Percentiles rank a stretch among this genome's conserved stretches.
Conservation (phyloP, 1,140 invertebrate species). For the Nylanderia fulva region DNA sequence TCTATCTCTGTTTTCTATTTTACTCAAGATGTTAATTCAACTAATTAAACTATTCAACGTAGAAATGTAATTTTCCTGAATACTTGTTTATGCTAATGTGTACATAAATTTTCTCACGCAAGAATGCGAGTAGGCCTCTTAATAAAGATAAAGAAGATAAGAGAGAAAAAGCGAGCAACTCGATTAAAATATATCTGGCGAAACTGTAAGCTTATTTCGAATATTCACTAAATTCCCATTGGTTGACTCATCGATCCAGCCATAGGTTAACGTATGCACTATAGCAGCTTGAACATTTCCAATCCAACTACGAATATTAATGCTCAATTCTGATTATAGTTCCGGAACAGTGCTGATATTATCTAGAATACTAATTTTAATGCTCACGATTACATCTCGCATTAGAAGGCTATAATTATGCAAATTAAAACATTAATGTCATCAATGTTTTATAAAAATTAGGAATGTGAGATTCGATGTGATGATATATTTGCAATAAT, state of each 20-base stretch:
- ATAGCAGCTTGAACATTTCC: slow-evolving; percentile 11
- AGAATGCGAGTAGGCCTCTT: not conserved
- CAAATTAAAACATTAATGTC: not conserved
- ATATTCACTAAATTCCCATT: slow-evolving; percentile 6
- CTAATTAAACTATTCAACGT: not conserved
- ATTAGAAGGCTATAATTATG: not conserved
- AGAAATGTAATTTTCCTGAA: slow-evolving; percentile 20
- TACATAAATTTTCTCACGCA: not conserved
- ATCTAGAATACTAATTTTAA: slow-evolving; percentile 11
- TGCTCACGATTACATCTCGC: not conserved
- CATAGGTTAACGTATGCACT: slow-evolving; percentile 5
- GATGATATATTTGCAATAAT: not conserved
- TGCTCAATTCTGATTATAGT: slow-evolving; percentile 26
- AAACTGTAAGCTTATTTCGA: slow-evolving; percentile 20
- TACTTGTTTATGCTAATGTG: slow-evolving; percentile 26
- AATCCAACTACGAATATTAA: slow-evolving; percentile 30
- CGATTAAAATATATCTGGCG: not conserved
- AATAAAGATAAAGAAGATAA: slow-evolving; percentile 4
- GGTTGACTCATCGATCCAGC: not conserved
- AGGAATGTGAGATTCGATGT: not conserved
- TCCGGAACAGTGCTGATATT: not conserved
- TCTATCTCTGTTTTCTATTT: not conserved
- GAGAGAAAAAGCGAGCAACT: not conserved
- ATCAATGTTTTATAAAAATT: not conserved
- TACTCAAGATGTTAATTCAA: not conserved